Evolutionary conservation across 1,140 invertebrate species (phyloP).

Genomic region (Drusus annulatus): DNA sequence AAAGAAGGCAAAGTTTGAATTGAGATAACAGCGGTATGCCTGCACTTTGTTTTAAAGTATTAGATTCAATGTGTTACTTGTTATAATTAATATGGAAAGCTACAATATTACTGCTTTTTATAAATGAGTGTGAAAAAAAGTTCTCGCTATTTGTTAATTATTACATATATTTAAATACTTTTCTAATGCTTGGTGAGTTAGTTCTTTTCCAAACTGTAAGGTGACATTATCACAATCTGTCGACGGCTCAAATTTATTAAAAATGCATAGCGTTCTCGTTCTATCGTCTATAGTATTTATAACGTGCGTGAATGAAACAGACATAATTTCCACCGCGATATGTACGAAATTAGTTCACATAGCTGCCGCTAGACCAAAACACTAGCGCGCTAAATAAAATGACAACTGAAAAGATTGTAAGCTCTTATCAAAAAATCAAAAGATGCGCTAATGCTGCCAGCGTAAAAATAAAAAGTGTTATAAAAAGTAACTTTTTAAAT

Average conservation of each 20-base stretch:
- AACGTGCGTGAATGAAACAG: not conserved
- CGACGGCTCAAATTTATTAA: not conserved
- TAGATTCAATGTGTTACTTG: no score
- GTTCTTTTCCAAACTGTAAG: no score
- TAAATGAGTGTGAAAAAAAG: no score
- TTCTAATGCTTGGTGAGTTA: no score
- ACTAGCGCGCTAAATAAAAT: slow-evolving; percentile 35
- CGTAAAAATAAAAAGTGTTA: slow-evolving; percentile 15
- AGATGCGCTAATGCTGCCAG: slow-evolving; percentile 20
- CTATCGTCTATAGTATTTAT: no score
- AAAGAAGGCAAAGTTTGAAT: no score
- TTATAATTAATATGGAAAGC: no score
- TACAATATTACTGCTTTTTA: no score
- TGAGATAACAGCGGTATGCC: no score
- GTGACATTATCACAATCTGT: not conserved
- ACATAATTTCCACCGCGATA: slow-evolving; percentile 7
- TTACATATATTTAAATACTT: no score
- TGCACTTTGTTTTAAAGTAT: no score
- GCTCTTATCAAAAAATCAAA: slow-evolving; percentile 18
- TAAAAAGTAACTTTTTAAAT: not conserved
- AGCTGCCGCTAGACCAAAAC: slow-evolving; percentile 21
- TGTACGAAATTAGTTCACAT: slow-evolving; percentile 5
- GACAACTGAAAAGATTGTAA: slow-evolving; percentile 43
- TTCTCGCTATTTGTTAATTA: no score
- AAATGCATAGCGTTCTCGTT: not conserved